phyloP scores from a whole-genome alignment of 2,797 vertebrate genomes.

The Poecilia picta region DNA sequence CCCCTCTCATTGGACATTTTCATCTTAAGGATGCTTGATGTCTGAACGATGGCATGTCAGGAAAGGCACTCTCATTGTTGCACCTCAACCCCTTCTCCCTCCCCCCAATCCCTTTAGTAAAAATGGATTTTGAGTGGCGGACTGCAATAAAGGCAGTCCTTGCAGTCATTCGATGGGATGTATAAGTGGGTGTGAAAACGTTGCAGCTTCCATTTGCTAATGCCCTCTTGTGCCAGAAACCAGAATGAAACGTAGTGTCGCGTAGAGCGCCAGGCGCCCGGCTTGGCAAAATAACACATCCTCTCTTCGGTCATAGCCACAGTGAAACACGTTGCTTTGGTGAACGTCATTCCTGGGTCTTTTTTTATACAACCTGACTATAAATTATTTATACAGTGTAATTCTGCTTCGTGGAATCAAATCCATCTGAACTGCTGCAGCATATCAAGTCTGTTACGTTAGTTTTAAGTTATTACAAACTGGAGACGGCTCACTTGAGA shows the following conservation, averaged over 20 bases:
- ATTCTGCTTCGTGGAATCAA: neutral
- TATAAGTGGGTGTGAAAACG: constrained; percentile 65
- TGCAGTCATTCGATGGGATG: constrained; percentile 62
- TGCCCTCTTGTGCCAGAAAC: constrained; percentile 78
- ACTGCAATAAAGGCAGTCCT: constrained; percentile 69
- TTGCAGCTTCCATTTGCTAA: constrained; percentile 84
- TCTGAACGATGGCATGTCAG: constrained; percentile 71
- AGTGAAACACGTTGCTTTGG: neutral
- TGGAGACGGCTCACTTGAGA: neutral
- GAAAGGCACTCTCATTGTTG: constrained; percentile 78
- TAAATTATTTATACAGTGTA: neutral
- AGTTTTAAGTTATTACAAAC: neutral
- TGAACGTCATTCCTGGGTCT: neutral
- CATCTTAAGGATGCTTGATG: constrained; percentile 88
- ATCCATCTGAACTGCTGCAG: neutral
- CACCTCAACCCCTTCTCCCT: constrained; percentile 34
- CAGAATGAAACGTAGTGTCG: constrained; percentile 68
- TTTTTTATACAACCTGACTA: neutral
- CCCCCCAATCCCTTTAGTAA: constrained; percentile 45
- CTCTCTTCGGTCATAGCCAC: neutral
- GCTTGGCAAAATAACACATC: constrained; percentile 32
- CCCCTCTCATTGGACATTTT: constrained; percentile 76
- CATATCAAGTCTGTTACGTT: neutral
- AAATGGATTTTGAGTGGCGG: constrained; percentile 83
- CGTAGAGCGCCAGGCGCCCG: constrained; percentile 37